Evolutionary conservation across 2,113 vertebrate species (phyloP).

Genomic region (Mola mola): DNA sequence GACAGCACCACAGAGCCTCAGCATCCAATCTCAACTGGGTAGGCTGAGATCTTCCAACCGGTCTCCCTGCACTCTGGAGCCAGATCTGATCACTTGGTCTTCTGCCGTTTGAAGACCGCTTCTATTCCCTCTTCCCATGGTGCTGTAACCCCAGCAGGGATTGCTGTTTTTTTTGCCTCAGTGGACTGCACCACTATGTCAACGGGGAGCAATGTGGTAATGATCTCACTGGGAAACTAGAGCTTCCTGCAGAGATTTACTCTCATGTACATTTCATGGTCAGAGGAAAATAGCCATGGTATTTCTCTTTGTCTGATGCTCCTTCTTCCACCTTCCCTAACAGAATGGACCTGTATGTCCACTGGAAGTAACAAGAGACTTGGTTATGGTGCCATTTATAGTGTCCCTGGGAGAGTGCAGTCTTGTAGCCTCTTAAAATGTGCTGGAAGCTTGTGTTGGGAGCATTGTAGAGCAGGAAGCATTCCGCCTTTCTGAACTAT

Average conservation of each 20-base stretch:
- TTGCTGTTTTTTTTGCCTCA: neutral
- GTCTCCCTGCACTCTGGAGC: no score
- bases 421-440: neutral
- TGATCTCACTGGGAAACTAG: neutral
- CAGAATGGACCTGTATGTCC: neutral
- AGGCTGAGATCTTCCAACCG: no score
- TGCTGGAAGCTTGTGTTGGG: neutral
- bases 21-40: no score
- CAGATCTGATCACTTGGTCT: no score
- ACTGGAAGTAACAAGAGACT: neutral
- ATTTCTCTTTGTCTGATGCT: neutral
- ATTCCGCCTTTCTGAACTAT: neutral
- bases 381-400: slow-evolving; percentile 1
- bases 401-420: neutral
- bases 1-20: no score
- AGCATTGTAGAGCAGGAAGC: neutral
- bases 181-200: neutral
- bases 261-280: neutral
- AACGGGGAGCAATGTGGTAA: neutral
- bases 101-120: no score
- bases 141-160: no score
- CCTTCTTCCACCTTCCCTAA: neutral
- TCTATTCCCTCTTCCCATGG: no score
- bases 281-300: neutral
- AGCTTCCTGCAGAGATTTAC: neutral